Evolutionary conservation across 2,113 vertebrate species (phyloP).

Genomic region (Prunella fulvescens): DNA sequence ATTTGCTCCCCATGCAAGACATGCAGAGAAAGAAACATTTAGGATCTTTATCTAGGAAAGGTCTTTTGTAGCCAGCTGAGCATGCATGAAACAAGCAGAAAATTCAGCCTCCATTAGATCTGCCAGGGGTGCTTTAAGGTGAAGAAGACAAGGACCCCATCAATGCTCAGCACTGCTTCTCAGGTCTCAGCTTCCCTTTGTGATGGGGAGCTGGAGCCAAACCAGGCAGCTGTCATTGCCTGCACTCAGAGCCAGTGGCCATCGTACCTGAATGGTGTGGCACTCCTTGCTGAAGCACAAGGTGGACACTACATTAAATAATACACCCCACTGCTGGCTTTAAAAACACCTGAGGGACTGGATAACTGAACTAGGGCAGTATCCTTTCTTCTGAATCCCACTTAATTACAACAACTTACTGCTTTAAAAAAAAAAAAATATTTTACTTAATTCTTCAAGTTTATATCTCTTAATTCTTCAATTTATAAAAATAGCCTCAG

Average conservation of each 20-base stretch:
- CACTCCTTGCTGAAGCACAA: neutral
- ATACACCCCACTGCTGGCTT: neutral
- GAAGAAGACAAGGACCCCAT: neutral
- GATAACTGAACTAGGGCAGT: neutral
- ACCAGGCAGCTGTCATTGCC: neutral
- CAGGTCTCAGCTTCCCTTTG: neutral
- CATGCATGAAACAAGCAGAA: neutral
- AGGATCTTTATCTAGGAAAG: neutral
- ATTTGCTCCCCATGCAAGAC: neutral
- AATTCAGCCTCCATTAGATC: neutral
- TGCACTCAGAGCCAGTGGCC: neutral
- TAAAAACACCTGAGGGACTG: neutral
- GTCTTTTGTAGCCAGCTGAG: neutral
- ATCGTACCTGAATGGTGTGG: accelerated
- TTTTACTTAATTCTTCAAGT: neutral
- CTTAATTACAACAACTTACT: neutral
- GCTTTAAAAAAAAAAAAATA: neutral
- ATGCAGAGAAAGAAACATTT: neutral
- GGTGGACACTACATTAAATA: neutral
- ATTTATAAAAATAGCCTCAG: neutral
- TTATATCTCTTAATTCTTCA: neutral
- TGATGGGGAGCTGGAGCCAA: neutral
- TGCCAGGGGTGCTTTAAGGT: neutral
- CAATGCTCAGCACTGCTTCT: neutral
- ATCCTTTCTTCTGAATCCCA: neutral